Conservation (phyloP, 2,113 vertebrate species). For the Salminus brasiliensis region DNA sequence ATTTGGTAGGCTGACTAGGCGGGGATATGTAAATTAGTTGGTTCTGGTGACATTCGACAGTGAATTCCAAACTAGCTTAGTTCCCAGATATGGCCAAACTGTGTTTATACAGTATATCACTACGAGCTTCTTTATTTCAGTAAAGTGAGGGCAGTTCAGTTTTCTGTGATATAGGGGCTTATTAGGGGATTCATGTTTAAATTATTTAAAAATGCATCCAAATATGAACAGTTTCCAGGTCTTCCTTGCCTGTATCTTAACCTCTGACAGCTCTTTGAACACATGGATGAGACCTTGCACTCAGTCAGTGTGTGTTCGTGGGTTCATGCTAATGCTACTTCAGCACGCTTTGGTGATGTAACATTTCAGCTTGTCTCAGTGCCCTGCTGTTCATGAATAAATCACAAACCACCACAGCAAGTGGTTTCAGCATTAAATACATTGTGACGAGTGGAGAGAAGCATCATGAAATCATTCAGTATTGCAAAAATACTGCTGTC, state of each 20-base stretch:
- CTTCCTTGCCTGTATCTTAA: neutral
- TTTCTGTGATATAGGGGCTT: too few species aligned
- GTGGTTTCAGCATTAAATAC: slow-evolving; percentile 16
- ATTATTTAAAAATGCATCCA: neutral
- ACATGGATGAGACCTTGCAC: neutral
- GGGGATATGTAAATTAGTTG: too few species aligned
- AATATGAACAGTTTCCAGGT: neutral
- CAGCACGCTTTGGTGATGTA: slow-evolving; percentile 10
- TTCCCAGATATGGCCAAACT: too few species aligned
- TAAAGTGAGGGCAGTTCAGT: too few species aligned
- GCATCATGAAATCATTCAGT: neutral
- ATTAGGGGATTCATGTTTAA: neutral
- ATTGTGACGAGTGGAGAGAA: neutral
- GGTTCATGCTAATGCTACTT: slow-evolving; percentile 5
- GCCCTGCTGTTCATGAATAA: slow-evolving; percentile 25
- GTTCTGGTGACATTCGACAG: too few species aligned
- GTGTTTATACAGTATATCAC: too few species aligned
- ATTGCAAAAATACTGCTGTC: neutral
- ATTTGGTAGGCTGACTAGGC: too few species aligned
- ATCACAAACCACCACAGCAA: neutral
- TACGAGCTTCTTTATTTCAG: too few species aligned
- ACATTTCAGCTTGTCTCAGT: slow-evolving; percentile 7
- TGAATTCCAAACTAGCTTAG: too few species aligned
- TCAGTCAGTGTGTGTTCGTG: neutral
- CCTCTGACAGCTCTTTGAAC: neutral